Evolutionary conservation across 64 coral and sea anemone species (phyloP), one percentile per base, ranked within the genome.

Genomic region (Dendronephthya gigantea): DNA sequence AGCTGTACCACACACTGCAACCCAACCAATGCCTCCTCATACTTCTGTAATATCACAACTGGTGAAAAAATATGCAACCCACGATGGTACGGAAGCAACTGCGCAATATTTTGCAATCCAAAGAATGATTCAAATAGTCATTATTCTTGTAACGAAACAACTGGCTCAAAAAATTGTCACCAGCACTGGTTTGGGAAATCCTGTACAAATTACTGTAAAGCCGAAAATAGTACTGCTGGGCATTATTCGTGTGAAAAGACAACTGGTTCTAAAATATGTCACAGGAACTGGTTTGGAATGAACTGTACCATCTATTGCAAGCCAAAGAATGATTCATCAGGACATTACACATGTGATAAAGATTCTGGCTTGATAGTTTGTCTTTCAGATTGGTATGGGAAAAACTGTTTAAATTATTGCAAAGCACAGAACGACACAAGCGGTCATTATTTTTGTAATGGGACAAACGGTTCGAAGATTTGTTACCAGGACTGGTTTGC

Each of bases 21-120:
- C 19, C 55, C 55, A 62, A 62, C 8, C 0, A 29, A 90, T 48
- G 70, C 85, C 40, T 25, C 2, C 2, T 45, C 9, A 8, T 85
- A 90, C 68, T 28, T 15, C n/a, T 90, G 88, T 30, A 49, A 90
- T 29, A 79, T 76, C 39, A 85, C 83, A 6, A 85, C 23, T 49
- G 88, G 88, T 30, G 15, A 30, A 85, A 90, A 90, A 45, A 85
- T 13, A 50, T 90, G 88, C n/a, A 59, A 85, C 31, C 32, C 30
- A 35, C 51, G 72, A 15, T 90, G 88, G 88, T 90, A 85, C 29
- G 32, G 49, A 45, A 49, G 83, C 3, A 82, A 81, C 83, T 90
- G 88, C 30, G 79, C 82, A 50, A 89, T 9, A 27, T 49, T 43
- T 62, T 62, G 55, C 25, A 48, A 50, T 15, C 22, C 82, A 38